Percentiles rank a stretch among this genome's conserved stretches.
phyloP scores from a whole-genome alignment of 2,797 vertebrate species.

The Acanthurus lineatus region DNA sequence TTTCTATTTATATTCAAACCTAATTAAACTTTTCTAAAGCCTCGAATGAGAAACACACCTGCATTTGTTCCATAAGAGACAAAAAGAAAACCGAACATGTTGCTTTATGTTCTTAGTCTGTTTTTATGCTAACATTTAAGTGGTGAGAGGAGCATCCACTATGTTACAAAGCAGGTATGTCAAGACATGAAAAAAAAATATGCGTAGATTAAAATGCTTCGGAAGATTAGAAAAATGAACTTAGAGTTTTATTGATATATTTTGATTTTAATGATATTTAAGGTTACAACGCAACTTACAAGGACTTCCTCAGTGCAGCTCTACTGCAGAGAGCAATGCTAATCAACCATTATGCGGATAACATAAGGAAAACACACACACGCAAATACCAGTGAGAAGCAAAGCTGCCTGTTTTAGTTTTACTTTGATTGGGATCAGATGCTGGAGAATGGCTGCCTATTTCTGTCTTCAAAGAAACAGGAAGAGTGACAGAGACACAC shows the following conservation, averaged over 20 bases:
- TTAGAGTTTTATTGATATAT: too few species aligned
- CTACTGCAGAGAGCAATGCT: not conserved
- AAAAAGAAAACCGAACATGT: not conserved
- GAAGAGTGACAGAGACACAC: constrained; percentile 33
- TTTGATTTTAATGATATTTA: too few species aligned
- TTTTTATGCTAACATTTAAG: too few species aligned
- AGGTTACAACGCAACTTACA: not conserved
- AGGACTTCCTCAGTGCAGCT: not conserved
- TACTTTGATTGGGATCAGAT: constrained; percentile 60
- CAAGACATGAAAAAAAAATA: too few species aligned
- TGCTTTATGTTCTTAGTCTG: not conserved
- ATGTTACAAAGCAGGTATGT: not conserved
- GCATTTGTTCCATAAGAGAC: not conserved
- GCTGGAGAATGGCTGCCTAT: constrained; percentile 11
- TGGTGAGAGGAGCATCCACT: not conserved
- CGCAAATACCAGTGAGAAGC: constrained; percentile 11
- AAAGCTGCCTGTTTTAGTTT: not conserved
- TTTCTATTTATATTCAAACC: not conserved
- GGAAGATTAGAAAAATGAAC: too few species aligned
- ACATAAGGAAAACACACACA: constrained; percentile 14
- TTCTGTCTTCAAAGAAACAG: constrained; percentile 57
- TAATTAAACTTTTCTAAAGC: not conserved
- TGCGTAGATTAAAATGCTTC: too few species aligned
- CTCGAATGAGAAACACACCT: not conserved
- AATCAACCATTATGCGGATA: not conserved